Evolutionary conservation across 2,888 invertebrate genomes (phyloP).

Genomic region (Leucoptera coffeella): DNA sequence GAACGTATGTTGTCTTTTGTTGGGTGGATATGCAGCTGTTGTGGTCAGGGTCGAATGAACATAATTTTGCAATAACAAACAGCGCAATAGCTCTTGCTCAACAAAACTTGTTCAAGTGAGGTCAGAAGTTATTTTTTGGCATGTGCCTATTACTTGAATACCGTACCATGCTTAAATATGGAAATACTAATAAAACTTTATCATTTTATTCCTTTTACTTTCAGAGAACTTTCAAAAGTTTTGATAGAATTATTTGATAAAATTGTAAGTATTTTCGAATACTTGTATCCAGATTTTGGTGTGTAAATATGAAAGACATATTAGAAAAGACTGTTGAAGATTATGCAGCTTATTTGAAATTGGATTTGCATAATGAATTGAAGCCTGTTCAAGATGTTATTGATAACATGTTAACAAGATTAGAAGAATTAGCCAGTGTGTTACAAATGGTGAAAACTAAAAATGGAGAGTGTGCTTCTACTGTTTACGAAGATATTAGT

Average conservation of each 20-base stretch:
- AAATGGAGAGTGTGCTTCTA: constrained; percentile 30
- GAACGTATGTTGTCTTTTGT: too few relatives aligned
- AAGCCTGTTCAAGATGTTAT: constrained; percentile 56
- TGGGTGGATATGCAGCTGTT: too few relatives aligned
- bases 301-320: constrained; percentile 8
- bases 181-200: constrained; percentile 26
- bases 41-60: too few relatives aligned
- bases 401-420: constrained; percentile 60
- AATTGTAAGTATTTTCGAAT: constrained; percentile 26
- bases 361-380: constrained; percentile 48
- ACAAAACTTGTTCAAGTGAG: too few relatives aligned
- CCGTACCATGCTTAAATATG: too few relatives aligned
- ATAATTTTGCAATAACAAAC: too few relatives aligned
- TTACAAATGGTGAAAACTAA: constrained; percentile 49
- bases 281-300: constrained; percentile 39
- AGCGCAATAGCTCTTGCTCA: too few relatives aligned
- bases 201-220: constrained; percentile 19
- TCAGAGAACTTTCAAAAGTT: constrained; percentile 26
- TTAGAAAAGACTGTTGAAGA: constrained; percentile 40
- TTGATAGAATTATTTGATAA: constrained; percentile 27
- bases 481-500: constrained; percentile 48
- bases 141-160: too few relatives aligned
- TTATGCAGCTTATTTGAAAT: constrained; percentile 49
- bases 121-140: too few relatives aligned
- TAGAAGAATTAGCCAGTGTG: constrained; percentile 60